These are phyloP conservation scores for Clanis bilineata DNA, from an alignment of 2,888 invertebrate genomes.

Conservation along the genomic window DNA sequence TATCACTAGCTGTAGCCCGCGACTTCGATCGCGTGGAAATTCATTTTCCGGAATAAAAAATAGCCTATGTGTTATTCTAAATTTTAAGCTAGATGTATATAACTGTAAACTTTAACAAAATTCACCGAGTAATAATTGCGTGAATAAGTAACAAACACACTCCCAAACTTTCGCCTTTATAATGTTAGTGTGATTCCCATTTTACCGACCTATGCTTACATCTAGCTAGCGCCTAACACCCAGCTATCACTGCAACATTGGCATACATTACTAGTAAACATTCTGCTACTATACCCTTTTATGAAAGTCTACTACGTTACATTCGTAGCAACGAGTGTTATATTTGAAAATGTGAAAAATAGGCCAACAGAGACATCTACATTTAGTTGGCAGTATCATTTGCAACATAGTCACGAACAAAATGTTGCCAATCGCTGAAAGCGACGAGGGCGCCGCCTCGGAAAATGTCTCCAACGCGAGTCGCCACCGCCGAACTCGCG, in stretches of 20 bases:
- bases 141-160: too few species aligned
- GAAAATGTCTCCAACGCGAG: conserved; percentile 40
- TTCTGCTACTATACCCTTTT: conserved; percentile 13
- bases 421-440: conserved; percentile 75
- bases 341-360: background rate
- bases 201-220: too few species aligned
- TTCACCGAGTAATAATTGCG: too few species aligned
- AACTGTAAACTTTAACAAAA: too few species aligned
- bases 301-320: background rate
- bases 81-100: too few species aligned
- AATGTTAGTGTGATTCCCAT: too few species aligned
- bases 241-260: background rate
- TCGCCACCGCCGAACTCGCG: conserved; percentile 65
- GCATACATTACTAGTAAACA: background rate
- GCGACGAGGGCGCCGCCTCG: conserved; percentile 64
- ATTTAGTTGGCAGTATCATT: background rate
- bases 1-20: too few species aligned
- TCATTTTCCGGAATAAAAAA: too few species aligned
- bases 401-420: conserved; percentile 5
- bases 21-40: too few species aligned
- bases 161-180: too few species aligned
- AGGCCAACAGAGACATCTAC: conserved; percentile 9
- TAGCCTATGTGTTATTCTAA: too few species aligned
- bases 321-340: background rate
- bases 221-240: too few species aligned